Base-by-base conservation (phyloP, 1,140 invertebrate genomes). In the Trachymyrmex cornetzi region DNA sequence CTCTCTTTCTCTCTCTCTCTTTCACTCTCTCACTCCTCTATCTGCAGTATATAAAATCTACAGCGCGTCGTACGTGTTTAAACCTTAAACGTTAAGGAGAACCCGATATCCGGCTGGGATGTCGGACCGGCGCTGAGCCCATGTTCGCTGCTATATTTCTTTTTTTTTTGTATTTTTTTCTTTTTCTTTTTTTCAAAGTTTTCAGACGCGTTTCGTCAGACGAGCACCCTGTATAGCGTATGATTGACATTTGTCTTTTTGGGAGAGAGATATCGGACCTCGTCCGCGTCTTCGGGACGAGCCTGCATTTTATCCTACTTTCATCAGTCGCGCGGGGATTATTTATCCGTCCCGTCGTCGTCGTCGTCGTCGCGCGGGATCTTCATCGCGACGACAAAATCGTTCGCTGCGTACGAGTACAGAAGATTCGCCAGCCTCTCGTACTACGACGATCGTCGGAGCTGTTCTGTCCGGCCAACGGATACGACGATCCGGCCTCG, bases 161-260 rank as follows among this genome's bases (percentile, higher is more conserved):
- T 24, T 38, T 16, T 71, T 66, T 81, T n/a, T 80, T 55, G 55
- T 22, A 48, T 69, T 69, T 81, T 80, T 69, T 86, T 64, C 55
- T 59, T 69, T 66, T 84, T 48, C 77, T 85, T 44, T 57, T 77
- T 72, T 67, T 85, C 77, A 85, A 90, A 87, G 75, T 88, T 87
- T 72, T 55, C 86, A 92, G 57, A 87, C 71, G 85, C 88, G 77
- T 53, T 87, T 77, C 84, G 90, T 89, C 87, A 91, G 88, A 90
- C 80, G 88, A 92, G 90, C 87, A 92, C 88, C 88, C 91, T 85
- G 87, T 84, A 90, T 90, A 90, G 59, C 66, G 24, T 81, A 81
- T 90, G 89, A 90, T 90, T 91, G 85, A 92, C 90, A 89, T 90
- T 89, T 89, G 72, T 89, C 80, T 74, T 84, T 84, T 89, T 77